Base-by-base conservation (phyloP, 2,113 vertebrate species). In the Notarius quadriscutis region DNA sequence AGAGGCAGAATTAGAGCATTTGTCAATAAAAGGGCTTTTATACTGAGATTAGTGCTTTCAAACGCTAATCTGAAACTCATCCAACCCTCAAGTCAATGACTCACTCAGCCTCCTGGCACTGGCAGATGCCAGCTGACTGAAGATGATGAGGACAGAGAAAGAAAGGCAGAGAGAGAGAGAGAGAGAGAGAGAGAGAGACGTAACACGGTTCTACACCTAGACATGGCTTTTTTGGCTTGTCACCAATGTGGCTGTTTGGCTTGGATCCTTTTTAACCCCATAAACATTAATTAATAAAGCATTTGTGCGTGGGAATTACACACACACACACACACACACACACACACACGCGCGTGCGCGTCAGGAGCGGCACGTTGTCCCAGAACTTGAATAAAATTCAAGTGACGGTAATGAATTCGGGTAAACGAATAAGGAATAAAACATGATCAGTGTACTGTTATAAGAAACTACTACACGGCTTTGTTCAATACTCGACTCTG, bases 11-110 rank as follows among this genome's bases (percentile, higher is more conserved):
- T 91, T 91, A 88, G 62, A 87, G 90, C 85, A 84, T 89, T 89
- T 89, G 89, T 91, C 90, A 89, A 91, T 91, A 91, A 91, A 89
- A 84, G 80, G 82, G 81, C 85, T 89, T 89, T 91, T 88, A 89
- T 89, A 87, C 81, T 80, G 79, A 91, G 88, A 91, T 91, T 91
- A 91, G 90, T 88, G 87, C 90, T 91, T 87, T 89, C 90, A 88
- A 89, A 89, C 87, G 58, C 84, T 84, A 88, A 87, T 91, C 87
- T 89, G 88, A 91, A 88, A 85, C 90, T 84, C 82, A 75, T 89
- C 90, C 90, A 91, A 89, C 88, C 88, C 90, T 89, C 88, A 86
- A 91, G 88, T 91, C 90, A 91, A 91, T 91, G 90, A 91, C 90
- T 91, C 90, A 91, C 90, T 89, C 90, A 88, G 87, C 90, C 86